Conservation (phyloP, 2,888 invertebrate genomes). For the Amphipoea lucens region DNA sequence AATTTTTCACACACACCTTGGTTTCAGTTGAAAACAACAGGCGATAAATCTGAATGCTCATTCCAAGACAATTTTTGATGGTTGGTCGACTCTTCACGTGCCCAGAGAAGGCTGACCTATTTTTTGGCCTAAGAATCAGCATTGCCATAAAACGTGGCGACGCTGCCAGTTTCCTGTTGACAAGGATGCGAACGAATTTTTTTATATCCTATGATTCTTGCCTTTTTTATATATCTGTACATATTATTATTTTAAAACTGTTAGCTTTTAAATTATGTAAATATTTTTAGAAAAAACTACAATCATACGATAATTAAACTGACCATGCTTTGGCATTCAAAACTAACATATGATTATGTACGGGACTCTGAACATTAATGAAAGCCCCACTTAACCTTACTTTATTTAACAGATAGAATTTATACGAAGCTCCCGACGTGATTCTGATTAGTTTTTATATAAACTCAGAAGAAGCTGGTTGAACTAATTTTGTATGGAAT, state of each 20-base stretch:
- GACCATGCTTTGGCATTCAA: no score
- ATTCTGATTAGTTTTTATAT: slow-evolving; percentile 80
- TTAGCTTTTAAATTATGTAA: not conserved
- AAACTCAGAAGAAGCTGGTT: slow-evolving; percentile 78
- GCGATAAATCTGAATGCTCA: not conserved
- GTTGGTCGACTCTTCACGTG: not conserved
- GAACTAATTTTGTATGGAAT: slow-evolving; percentile 82
- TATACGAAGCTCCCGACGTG: slow-evolving; percentile 78
- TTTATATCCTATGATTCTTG: not conserved
- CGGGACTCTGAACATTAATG: slow-evolving; percentile 41
- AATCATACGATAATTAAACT: not conserved
- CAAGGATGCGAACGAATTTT: not conserved
- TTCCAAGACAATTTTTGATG: not conserved
- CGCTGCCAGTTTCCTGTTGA: not conserved
- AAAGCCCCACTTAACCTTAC: slow-evolving; percentile 26
- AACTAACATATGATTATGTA: not conserved
- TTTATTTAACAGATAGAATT: slow-evolving; percentile 76
- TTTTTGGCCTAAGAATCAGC: no score
- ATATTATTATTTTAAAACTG: not conserved
- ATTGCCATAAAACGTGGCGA: no score
- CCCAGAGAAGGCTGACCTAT: not conserved
- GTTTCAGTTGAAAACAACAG: not conserved
- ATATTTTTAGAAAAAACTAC: not conserved
- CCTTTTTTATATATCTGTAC: not conserved
- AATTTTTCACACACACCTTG: no score